phyloP scores from a whole-genome alignment of 2,888 invertebrate species.

The Ichneumoninae sp. region DNA sequence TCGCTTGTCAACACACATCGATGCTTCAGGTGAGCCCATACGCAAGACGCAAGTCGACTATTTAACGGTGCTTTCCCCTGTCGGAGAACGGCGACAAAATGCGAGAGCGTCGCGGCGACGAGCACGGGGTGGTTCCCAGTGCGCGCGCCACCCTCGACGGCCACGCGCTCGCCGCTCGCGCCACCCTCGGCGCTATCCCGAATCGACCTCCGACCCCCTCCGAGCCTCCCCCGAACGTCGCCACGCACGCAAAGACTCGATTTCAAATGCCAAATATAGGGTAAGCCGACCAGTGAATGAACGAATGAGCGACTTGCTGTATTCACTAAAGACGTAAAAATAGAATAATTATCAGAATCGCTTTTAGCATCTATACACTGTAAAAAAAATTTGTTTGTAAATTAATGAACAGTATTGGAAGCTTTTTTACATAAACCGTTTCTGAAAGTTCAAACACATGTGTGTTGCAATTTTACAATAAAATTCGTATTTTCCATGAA shows the following conservation, averaged over 20 bases:
- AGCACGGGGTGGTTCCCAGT: conserved; percentile 50
- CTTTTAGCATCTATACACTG: too few species aligned
- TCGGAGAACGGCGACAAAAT: conserved; percentile 17
- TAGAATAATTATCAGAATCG: too few species aligned
- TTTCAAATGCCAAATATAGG: not conserved
- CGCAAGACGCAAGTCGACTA: not conserved
- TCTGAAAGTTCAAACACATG: too few species aligned
- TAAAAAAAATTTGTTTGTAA: too few species aligned
- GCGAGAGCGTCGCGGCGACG: conserved; percentile 26
- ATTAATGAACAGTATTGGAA: too few species aligned
- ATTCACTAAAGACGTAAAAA: too few species aligned
- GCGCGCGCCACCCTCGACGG: conserved; percentile 41
- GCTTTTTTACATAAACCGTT: too few species aligned
- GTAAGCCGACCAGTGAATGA: too few species aligned
- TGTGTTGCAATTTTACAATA: too few species aligned
- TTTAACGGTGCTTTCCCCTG: not conserved
- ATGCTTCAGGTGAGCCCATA: conserved; percentile 80
- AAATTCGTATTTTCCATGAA: too few species aligned
- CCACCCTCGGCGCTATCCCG: conserved; percentile 26
- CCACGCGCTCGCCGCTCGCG: conserved; percentile 14
- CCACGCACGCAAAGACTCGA: not conserved
- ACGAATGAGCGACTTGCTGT: too few species aligned
- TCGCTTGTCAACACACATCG: conserved; percentile 78
- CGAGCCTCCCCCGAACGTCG: not conserved
- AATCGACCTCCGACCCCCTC: not conserved